A percentile compares a stretch with the other conserved stretches of the same genome.
phyloP scores from a whole-genome alignment of 2,797 vertebrate genomes.

The Neosilurus mollespiculum region DNA sequence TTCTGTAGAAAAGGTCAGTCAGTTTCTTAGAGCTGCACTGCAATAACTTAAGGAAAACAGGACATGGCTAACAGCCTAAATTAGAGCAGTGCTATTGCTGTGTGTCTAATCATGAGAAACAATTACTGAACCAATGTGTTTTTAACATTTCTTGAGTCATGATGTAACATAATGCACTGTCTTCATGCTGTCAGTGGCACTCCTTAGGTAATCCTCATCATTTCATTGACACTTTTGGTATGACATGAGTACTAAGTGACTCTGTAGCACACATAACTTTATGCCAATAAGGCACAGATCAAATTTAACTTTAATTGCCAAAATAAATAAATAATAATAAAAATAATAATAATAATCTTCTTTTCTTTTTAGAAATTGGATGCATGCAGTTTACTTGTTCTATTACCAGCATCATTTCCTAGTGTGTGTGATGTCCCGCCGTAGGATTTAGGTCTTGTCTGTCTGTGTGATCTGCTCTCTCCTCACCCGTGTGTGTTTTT shows the following conservation, averaged over 20 bases:
- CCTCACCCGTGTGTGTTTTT: too few species aligned
- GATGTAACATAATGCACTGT: slow-evolving; percentile 23
- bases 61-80: slow-evolving; percentile 37
- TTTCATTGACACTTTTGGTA: slow-evolving; percentile 33
- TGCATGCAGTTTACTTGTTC: neutral
- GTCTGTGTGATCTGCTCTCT: too few species aligned
- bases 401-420: neutral
- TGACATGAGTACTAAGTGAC: neutral
- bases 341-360: too few species aligned
- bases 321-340: too few species aligned
- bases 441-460: too few species aligned
- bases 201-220: slow-evolving; percentile 21
- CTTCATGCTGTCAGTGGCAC: slow-evolving; percentile 24
- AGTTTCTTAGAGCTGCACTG: slow-evolving; percentile 44
- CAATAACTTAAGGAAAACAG: slow-evolving; percentile 48
- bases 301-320: neutral
- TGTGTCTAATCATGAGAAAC: slow-evolving; percentile 40
- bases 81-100: slow-evolving; percentile 34
- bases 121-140: slow-evolving; percentile 37
- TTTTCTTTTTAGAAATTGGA: neutral
- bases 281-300: neutral
- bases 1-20: slow-evolving; percentile 51
- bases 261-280: neutral
- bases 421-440: too few species aligned
- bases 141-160: slow-evolving; percentile 24